Base-by-base conservation (phyloP, 2,113 vertebrate species). In the Ailuropoda melanoleuca region DNA sequence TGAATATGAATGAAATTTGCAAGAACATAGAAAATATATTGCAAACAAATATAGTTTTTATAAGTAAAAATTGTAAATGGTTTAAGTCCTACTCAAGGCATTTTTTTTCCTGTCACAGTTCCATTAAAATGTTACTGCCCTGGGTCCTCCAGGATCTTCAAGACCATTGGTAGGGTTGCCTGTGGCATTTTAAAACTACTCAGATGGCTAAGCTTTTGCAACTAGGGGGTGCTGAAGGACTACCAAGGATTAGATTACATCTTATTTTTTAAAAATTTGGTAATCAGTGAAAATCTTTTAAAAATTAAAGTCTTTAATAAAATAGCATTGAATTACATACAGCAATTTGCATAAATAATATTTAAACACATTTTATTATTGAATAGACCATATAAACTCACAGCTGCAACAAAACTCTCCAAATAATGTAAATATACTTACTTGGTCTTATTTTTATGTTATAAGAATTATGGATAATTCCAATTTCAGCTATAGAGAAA, bases 151-250 rank as follows among this genome's bases (percentile, higher is more conserved):
- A 37, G 8, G 10, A 66, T 74, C 11, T 10, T 80, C 17, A 90
- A 82, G 34, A 46, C 62, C 17, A 82, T 85, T 50, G 6, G 34
- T 18, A 87, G 19, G 31, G 29, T 55, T 70, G 70, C 4, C 55
- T 70, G 26, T 23, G 14, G 66, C 9, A 72, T 84, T 58, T 90
- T 39, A 70, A 87, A 96, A 55, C 50, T 60, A 74, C 50, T 84
- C 43, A 66, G 2, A 92, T 82, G 34, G 21, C 4, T 56, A 72
- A 68, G 68, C 83, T 95, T 98, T 97, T 96, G 81, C 97, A 98
- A 98, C 97, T 98, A 98, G 96, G 97, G 97, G 97, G 96, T 97
- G 95, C 98, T 98, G 96, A 97, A 97, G 97, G 93, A 97, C 97
- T 95, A 90, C 29, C 90, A 60, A 96, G 56, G 68, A 93, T 23